A percentile compares a stretch with the other conserved stretches of the same genome.
Evolutionary conservation across 2,113 vertebrate genomes (phyloP).

Genomic region (Micromys minutus): DNA sequence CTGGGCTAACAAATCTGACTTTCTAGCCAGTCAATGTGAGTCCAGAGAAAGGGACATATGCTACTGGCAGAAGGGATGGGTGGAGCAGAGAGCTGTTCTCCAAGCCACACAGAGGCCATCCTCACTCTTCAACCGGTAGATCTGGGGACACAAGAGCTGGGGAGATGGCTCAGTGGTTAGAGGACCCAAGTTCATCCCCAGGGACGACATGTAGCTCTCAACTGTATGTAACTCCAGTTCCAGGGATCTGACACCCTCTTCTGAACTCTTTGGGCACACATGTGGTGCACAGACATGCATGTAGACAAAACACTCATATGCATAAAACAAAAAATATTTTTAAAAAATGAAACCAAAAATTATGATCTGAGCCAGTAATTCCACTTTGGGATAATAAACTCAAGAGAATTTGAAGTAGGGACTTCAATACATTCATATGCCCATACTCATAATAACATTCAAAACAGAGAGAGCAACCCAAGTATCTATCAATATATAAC

Average conservation of each 20-base stretch:
- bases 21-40: not conserved
- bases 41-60: constrained; percentile 31
- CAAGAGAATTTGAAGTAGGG: constrained; percentile 7
- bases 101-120: not conserved
- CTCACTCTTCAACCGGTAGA: not conserved
- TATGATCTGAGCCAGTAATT: not conserved
- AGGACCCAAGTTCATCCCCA: not conserved
- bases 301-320: not conserved
- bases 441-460: not conserved
- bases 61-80: constrained; percentile 24
- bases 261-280: not conserved
- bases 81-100: not conserved
- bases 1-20: constrained; percentile 52
- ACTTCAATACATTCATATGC: not conserved
- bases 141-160: not conserved
- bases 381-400: not conserved
- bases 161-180: not conserved
- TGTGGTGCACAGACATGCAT: not conserved
- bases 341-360: not conserved
- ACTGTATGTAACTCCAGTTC: not conserved
- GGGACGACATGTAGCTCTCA: too few species aligned
- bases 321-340: not conserved
- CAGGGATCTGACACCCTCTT: not conserved
- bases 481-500: not conserved
- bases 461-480: not conserved